These are phyloP conservation scores for Halisarca cf. caerulea DNA, from an alignment of 37 sponge, comb jelly and placozoan genomes.

Conservation along the genomic window DNA sequence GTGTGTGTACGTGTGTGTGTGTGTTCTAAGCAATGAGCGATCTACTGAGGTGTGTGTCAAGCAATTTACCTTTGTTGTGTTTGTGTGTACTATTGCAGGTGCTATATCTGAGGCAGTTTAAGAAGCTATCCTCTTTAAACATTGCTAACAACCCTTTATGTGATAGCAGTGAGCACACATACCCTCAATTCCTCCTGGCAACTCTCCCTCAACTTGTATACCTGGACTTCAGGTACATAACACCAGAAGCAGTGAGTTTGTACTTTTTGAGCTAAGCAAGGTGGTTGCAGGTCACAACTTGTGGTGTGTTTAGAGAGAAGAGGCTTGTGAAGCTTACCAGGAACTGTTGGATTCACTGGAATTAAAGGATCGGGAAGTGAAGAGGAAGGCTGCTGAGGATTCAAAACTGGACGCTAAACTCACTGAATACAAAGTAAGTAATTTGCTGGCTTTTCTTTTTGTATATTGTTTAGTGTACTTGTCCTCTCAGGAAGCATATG, in stretches of 20 bases:
- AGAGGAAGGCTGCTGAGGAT: constrained; percentile 42
- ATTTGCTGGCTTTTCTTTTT: not conserved
- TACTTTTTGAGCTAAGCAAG: too few species aligned
- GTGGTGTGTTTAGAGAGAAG: constrained; percentile 49
- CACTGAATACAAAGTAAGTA: not conserved
- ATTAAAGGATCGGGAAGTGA: constrained; percentile 68
- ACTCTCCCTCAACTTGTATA: constrained; percentile 79
- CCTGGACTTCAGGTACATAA: constrained; percentile 78
- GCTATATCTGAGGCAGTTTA: constrained; percentile 67
- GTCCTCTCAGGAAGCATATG: constrained; percentile 73
- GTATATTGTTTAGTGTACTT: not conserved
- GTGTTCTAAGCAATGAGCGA: too few species aligned
- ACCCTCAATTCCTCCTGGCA: constrained; percentile 53
- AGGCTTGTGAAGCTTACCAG: constrained; percentile 53
- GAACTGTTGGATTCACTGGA: constrained; percentile 68
- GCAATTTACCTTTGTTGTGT: not conserved
- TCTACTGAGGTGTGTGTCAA: too few species aligned
- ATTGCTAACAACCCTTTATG: constrained; percentile 75
- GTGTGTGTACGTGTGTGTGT: too few species aligned
- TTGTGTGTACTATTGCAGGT: not conserved
- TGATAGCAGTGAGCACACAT: constrained; percentile 44
- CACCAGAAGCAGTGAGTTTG: constrained; percentile 61
- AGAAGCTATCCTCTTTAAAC: constrained; percentile 61
- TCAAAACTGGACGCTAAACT: constrained; percentile 10
- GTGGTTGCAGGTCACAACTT: too few species aligned